A percentile compares a stretch with the other conserved stretches of the same genome.
Evolutionary conservation across 2,113 vertebrate species (phyloP).

Genomic region (Pterocles gutturalis): DNA sequence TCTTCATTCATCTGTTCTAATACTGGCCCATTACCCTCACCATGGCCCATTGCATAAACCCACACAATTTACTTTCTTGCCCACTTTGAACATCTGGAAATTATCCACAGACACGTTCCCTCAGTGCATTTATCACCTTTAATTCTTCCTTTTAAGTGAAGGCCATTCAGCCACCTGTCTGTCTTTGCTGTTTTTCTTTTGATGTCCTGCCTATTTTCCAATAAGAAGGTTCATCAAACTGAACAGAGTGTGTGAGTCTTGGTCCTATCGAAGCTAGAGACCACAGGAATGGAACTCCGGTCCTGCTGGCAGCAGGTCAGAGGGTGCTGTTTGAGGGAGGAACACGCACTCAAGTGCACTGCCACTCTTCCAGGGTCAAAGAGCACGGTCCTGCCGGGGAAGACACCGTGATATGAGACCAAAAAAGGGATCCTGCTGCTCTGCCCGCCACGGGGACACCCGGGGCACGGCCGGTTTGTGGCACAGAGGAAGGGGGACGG

Average conservation of each 20-base stretch:
- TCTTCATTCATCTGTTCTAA: not conserved
- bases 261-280: not conserved
- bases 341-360: not conserved
- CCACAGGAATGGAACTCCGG: not conserved
- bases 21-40: slow-evolving; percentile 1
- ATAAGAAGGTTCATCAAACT: not conserved
- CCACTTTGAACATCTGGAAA: not conserved
- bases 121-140: not conserved
- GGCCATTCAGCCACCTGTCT: not conserved
- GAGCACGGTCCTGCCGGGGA: not conserved
- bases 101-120: not conserved
- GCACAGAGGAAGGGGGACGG: too few species aligned
- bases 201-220: not conserved
- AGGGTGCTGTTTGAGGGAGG: not conserved
- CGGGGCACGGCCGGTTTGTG: too few species aligned
- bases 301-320: not conserved
- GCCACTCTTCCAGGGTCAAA: not conserved
- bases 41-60: slow-evolving; percentile 20
- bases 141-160: slow-evolving; percentile 40
- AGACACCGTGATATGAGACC: fast-evolving
- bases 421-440: not conserved
- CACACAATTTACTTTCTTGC: slow-evolving; percentile 8
- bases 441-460: too few species aligned
- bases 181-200: not conserved
- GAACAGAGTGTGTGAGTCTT: not conserved